Base-by-base conservation (phyloP, 2,113 vertebrate species). In the Onychostoma macrolepis region DNA sequence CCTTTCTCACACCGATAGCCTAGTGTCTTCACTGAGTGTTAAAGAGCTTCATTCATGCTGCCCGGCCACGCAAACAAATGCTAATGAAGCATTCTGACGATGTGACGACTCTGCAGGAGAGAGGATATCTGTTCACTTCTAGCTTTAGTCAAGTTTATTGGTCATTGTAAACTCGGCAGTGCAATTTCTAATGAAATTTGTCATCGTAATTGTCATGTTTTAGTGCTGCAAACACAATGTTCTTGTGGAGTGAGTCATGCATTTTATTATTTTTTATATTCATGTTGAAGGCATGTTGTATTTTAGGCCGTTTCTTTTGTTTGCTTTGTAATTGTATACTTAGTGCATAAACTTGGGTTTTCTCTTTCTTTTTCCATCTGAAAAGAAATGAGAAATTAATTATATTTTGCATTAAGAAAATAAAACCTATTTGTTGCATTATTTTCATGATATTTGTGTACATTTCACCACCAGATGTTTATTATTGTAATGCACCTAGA, bases 1-100 rank as follows among this genome's bases (percentile, higher is more conserved):
- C 69, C 71, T 75, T 58, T 85, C 77, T 76, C 71, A 61, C 50
- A 61, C 50, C 11, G 33, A 38, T 85, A 41, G n/a, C 15, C 83
- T 74, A 3, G 12, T 83, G 81, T 74, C 53, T 85, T 85, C 26
- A 38, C 48, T 26, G 19, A 69, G 41, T 30, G 11, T 83, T 83
- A 30, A 58, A 84, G 33, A 84, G 36, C 4, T 15, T 85, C 15
- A 38, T 84, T 84, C 50, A 84, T 26, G 2, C 65, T 4, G 65
- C 21, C 21, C 19, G 69, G 81, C 10, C 33, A 1, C 21, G 33
- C 36, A 75, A 61, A 30, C 26, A 61, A 61, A 61, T 80, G 77
- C 17, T 58, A 79, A 79, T n/a, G 50, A 79, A 56, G 48, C 10
- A 4, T 24, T 36, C 10, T 38, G 77, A 11, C 4, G n/a, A 75